Evolutionary conservation across 2,113 vertebrate genomes (phyloP).

Genomic region (Mustelus asterias): DNA sequence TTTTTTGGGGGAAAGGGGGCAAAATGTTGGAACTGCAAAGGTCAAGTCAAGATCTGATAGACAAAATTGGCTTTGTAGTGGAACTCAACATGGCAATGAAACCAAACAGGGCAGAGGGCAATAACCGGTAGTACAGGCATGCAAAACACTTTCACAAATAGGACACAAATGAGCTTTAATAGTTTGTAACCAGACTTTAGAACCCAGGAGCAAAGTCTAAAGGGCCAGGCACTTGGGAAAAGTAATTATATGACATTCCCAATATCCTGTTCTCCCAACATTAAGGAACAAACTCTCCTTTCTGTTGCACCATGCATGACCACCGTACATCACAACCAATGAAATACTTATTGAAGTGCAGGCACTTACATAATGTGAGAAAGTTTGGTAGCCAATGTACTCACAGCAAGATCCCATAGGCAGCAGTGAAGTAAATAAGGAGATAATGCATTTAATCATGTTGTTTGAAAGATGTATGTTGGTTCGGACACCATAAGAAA

Average conservation of each 20-base stretch:
- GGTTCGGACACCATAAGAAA: not conserved
- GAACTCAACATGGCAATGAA: not conserved
- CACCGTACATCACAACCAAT: not conserved
- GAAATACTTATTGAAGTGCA: not conserved
- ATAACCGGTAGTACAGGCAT: not conserved
- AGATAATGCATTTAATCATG: not conserved
- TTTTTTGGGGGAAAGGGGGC: too few relatives aligned
- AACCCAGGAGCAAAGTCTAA: not conserved
- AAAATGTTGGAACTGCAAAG: not conserved
- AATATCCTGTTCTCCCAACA: not conserved
- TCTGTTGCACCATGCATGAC: not conserved
- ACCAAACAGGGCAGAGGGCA: not conserved
- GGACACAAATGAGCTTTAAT: not conserved
- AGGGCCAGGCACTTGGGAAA: not conserved
- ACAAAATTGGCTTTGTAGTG: not conserved
- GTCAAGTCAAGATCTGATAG: not conserved
- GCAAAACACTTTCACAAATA: not conserved
- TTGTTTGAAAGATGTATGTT: not conserved
- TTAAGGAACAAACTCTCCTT: not conserved
- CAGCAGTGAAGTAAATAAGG: not conserved
- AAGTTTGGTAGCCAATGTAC: not conserved
- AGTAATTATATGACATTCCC: not conserved
- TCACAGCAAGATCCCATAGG: not conserved
- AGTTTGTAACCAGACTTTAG: not conserved
- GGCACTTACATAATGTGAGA: too few relatives aligned